A percentile compares a stretch with the other conserved stretches of the same genome.
phyloP scores from a whole-genome alignment of 1,140 invertebrate genomes.

The Pararge aegeria region DNA sequence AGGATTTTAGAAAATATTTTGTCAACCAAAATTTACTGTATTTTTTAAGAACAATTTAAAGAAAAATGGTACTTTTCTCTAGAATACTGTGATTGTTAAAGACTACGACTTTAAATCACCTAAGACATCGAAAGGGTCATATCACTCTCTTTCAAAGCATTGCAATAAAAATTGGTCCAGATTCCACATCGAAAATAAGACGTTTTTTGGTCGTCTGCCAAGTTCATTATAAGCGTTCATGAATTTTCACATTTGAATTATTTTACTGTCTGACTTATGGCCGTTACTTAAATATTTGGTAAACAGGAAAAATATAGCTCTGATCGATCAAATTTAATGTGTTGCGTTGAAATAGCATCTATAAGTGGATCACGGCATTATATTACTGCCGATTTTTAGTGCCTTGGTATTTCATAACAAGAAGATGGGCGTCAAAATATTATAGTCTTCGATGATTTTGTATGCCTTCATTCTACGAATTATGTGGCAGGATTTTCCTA shows the following conservation, averaged over 20 bases:
- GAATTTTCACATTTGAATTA: slow-evolving; percentile 80
- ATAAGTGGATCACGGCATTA: slow-evolving; percentile 56
- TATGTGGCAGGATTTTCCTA: too few relatives aligned
- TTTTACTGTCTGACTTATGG: slow-evolving; percentile 79
- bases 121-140: slow-evolving; percentile 31
- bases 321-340: slow-evolving; percentile 78
- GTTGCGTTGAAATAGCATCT: slow-evolving; percentile 61
- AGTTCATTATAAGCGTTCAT: slow-evolving; percentile 80
- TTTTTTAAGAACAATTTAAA: background rate
- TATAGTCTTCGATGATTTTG: background rate
- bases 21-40: background rate
- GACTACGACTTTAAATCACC: slow-evolving; percentile 2
- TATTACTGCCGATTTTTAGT: slow-evolving; percentile 26
- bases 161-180: slow-evolving; percentile 78
- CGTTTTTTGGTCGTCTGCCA: slow-evolving; percentile 77
- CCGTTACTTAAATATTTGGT: slow-evolving; percentile 80
- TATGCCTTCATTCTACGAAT: background rate
- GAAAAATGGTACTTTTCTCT: background rate
- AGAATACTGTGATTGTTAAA: background rate
- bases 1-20: too few relatives aligned
- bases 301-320: slow-evolving; percentile 79
- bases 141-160: slow-evolving; percentile 58
- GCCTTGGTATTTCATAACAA: slow-evolving; percentile 18
- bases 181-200: slow-evolving; percentile 80
- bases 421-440: slow-evolving; percentile 6